These are phyloP conservation scores for Hestina assimilis DNA, from an alignment of 1,140 invertebrate species.

Conservation along the genomic window DNA sequence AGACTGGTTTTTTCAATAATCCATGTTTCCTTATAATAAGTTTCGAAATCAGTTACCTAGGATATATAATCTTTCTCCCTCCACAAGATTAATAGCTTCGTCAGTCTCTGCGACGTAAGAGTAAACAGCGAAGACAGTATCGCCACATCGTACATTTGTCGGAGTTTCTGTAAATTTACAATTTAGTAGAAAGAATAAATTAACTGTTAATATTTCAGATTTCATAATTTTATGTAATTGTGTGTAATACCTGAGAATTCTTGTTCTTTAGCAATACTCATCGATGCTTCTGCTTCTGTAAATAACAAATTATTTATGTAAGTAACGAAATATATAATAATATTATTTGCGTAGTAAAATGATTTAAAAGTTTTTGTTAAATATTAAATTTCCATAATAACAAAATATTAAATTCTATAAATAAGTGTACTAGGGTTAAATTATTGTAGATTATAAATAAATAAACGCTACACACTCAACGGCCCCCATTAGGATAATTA, in stretches of 20 bases:
- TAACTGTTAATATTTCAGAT: background rate
- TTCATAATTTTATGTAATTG: background rate
- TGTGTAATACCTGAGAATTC: conserved; percentile 56
- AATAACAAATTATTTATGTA: conserved; percentile 6
- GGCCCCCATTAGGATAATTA: too few relatives aligned
- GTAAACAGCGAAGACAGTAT: conserved; percentile 89
- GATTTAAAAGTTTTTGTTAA: too few relatives aligned
- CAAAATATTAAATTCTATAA: too few relatives aligned
- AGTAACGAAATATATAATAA: conserved; percentile 3
- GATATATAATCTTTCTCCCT: conserved; percentile 93
- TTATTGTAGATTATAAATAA: too few relatives aligned
- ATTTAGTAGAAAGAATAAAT: too few relatives aligned
- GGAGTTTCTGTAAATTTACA: conserved; percentile 49
- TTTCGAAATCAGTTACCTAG: conserved; percentile 81
- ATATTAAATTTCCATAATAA: too few relatives aligned
- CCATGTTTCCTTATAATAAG: too few relatives aligned
- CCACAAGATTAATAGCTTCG: conserved; percentile 91
- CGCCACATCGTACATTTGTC: conserved; percentile 84
- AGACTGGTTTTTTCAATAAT: too few relatives aligned
- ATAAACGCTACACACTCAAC: too few relatives aligned
- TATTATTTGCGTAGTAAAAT: background rate
- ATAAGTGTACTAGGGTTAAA: too few relatives aligned
- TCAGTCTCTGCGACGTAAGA: conserved; percentile 93
- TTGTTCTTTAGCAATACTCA: conserved; percentile 67
- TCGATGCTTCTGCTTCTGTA: conserved; percentile 67